Base-by-base conservation (phyloP, 2,888 invertebrate species). In the Parasteatoda lunata region DNA sequence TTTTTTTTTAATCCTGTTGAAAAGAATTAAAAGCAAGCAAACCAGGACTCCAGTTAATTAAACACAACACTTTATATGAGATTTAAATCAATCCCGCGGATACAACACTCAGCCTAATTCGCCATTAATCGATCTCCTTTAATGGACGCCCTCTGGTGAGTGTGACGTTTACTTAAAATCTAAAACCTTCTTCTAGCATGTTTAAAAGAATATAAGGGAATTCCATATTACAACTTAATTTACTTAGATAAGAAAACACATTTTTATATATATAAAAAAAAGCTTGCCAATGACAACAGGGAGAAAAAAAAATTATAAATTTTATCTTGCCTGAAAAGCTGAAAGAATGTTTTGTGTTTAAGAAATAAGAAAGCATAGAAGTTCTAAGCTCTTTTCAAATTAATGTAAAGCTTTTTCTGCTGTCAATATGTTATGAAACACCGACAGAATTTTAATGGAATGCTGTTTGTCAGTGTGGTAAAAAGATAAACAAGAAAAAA, bases 51-150 rank as follows among this genome's bases (percentile, higher is more conserved):
- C 69, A 68, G 82, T 82, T 82, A 82, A 82, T 82, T 82, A 82
- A 82, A 82, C 82, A 82, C 82, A 69, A 82, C 82, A 82, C 75
- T 84, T 84, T 84, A 77, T 71, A 77, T 52, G 72, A 84, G 70
- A 77, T 72, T 77, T 72, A 77, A 77, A 84, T 84, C 83, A 84
- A 84, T 84, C 77, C 30, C 51, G 70, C 69, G 30, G 65, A 64
- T 4, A 51, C 52, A 64, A 52, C 52, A 69, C 75, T 54, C 70
- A 66, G 66, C 70, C 65, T 81, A 81, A 73, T 73, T 81, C 15
- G 6, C 47, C 72, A 72, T 66, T 77, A 77, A 83, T 83, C 77
- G 77, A 84, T 84, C 77, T 51, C 48, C 64, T 30, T 51, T 70
- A 59, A 77, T 64, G 64, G 11, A 51, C 48, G 82, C 82, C 70